A percentile compares a stretch with the other conserved stretches of the same genome.
Evolutionary conservation across 2,797 vertebrate genomes (phyloP).

Genomic region (Pangasius sanitwongsei): DNA sequence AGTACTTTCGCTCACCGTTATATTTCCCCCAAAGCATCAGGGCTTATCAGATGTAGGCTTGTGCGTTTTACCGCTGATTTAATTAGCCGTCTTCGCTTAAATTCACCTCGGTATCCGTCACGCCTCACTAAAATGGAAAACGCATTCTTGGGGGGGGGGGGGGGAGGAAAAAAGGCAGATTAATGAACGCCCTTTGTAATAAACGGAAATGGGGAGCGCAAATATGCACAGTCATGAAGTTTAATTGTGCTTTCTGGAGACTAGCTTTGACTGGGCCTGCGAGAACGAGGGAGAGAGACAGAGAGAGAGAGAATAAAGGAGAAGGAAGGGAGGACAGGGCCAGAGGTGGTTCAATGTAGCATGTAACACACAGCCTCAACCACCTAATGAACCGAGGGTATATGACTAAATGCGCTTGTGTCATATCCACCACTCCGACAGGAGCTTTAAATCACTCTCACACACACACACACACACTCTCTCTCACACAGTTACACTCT

Average conservation of each 20-base stretch:
- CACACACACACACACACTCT: background rate
- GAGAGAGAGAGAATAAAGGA: slow-evolving; percentile 65
- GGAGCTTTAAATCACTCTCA: slow-evolving; percentile 19
- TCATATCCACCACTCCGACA: slow-evolving; percentile 79
- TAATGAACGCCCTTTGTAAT: slow-evolving; percentile 86
- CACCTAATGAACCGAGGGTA: slow-evolving; percentile 88
- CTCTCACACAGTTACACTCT: too few relatives aligned
- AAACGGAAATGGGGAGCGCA: slow-evolving; percentile 81
- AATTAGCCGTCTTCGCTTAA: slow-evolving; percentile 84
- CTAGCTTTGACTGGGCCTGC: slow-evolving; percentile 74
- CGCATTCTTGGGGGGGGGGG: slow-evolving; percentile 68
- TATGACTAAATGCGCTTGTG: slow-evolving; percentile 82
- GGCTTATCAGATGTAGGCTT: slow-evolving; percentile 67
- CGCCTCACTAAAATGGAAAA: slow-evolving; percentile 81
- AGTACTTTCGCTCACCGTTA: slow-evolving; percentile 45
- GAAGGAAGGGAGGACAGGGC: slow-evolving; percentile 65
- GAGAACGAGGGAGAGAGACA: slow-evolving; percentile 57
- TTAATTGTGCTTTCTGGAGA: slow-evolving; percentile 85
- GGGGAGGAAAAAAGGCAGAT: slow-evolving; percentile 66
- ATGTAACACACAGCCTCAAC: slow-evolving; percentile 80
- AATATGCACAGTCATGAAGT: slow-evolving; percentile 89
- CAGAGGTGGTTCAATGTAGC: slow-evolving; percentile 87
- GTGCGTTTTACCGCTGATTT: slow-evolving; percentile 82
- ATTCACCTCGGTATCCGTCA: slow-evolving; percentile 82
- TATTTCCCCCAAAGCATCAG: slow-evolving; percentile 58